Evolutionary conservation across 2,888 invertebrate species (phyloP).

Genomic region (Zaprionus obscuricornis): DNA sequence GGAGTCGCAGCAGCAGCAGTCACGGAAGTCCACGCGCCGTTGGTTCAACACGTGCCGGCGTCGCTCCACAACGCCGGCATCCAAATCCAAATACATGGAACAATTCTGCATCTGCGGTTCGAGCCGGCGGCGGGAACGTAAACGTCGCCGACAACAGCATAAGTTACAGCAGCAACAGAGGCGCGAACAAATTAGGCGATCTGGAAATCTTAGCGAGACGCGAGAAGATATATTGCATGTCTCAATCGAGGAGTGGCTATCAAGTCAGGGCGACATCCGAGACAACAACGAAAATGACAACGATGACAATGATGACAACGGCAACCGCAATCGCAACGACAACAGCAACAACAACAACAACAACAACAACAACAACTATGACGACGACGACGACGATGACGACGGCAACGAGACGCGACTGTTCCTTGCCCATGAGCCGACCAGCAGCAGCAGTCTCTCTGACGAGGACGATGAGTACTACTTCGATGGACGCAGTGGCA

Average conservation of each 20-base stretch:
- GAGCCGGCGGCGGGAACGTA: constrained; percentile 77
- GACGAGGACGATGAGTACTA: constrained; percentile 83
- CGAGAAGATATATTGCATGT: constrained; percentile 84
- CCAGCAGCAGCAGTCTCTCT: constrained; percentile 68
- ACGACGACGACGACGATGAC: constrained; percentile 47
- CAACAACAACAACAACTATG: constrained; percentile 39
- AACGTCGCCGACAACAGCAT: constrained; percentile 78
- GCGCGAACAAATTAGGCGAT: constrained; percentile 85
- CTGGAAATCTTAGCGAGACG: constrained; percentile 87
- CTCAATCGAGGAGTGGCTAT: constrained; percentile 84
- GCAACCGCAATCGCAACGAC: constrained; percentile 14
- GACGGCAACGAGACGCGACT: constrained; percentile 54
- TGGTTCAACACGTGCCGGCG: constrained; percentile 79
- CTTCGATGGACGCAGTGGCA: constrained; percentile 82
- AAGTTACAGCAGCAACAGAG: constrained; percentile 81
- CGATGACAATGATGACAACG: constrained; percentile 50
- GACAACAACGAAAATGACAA: constrained; percentile 58
- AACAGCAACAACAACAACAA: constrained; percentile 34
- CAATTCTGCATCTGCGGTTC: constrained; percentile 88
- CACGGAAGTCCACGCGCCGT: constrained; percentile 61
- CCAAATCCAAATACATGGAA: constrained; percentile 86
- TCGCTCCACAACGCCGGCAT: constrained; percentile 79
- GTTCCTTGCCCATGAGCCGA: constrained; percentile 61
- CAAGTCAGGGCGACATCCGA: constrained; percentile 80
- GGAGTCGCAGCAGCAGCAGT: constrained; percentile 68